A percentile compares a stretch with the other conserved stretches of the same genome.
phyloP scores from a whole-genome alignment of 2,888 invertebrate genomes.

The Tiphia femorata region DNA sequence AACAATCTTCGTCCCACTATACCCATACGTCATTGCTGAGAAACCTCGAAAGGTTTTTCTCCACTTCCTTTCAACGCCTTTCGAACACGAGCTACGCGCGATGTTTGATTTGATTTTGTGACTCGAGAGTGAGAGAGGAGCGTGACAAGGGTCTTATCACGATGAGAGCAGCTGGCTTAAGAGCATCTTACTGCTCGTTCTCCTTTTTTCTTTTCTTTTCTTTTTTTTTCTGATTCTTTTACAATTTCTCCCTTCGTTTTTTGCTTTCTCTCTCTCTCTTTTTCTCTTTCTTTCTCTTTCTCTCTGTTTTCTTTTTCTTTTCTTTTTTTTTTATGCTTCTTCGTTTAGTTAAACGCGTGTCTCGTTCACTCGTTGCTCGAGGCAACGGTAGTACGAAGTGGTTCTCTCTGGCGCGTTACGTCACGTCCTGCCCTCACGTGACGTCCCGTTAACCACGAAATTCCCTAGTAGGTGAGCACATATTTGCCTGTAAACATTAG shows the following conservation, averaged over 20 bases:
- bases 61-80: conserved; percentile 35
- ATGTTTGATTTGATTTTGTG: conserved; percentile 49
- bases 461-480: too few relatives aligned
- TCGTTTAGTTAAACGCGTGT: too few relatives aligned
- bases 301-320: too few relatives aligned
- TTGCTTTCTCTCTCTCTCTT: background rate
- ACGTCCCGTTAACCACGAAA: too few relatives aligned
- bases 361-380: background rate
- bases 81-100: conserved; percentile 16
- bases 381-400: background rate
- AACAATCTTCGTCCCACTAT: conserved; percentile 35
- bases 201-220: too few relatives aligned
- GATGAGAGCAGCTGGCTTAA: conserved; percentile 14
- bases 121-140: conserved; percentile 30
- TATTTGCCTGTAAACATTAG: too few relatives aligned
- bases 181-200: conserved; percentile 12
- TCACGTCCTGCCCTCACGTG: background rate
- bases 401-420: background rate
- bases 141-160: conserved; percentile 39
- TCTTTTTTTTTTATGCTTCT: too few relatives aligned
- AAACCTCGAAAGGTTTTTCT: conserved; percentile 20
- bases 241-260: background rate
- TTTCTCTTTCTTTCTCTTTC: background rate
- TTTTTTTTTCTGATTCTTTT: background rate
- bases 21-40: conserved; percentile 26